Evolutionary conservation across 1,140 invertebrate species (phyloP), one percentile per base, ranked within the genome.

Genomic region (Phocides pigmalion): DNA sequence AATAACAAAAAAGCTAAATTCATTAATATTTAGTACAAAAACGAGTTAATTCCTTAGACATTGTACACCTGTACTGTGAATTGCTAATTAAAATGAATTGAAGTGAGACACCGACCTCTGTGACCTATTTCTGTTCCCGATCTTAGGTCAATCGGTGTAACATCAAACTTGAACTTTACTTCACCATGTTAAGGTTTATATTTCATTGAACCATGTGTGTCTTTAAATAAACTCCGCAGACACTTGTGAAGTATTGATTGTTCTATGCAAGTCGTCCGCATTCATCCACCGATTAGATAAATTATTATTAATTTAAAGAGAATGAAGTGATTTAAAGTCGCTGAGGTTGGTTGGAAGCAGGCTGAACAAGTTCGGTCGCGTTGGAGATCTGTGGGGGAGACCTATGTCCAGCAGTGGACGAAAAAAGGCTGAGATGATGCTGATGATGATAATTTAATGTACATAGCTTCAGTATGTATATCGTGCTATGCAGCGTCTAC

Each of bases 21-120:
- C 12, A 20, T 46, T 46, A 20, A 46, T 46, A 16, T 46, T 20
- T 16, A n/a, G 9, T 14, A 22, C 22, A 25, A 9, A 49, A 20
- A 25, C 3, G 22, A 28, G 22, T 9, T 14, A 56, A 42, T 42
- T 41, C 53, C 53, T 44, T 42, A 41, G 39, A 56, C 22, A 56
- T 17, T 56, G 20, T 39, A 56, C 39, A 49, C 46, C 46, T 61
- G 54, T 32, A 68, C 14, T 39, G 39, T 12, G 35, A 58, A 58
- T 12, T 51, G 51, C 47, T 64, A 98, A 86, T 99, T 99, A 47
- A 98, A 99, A 90, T 93, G 98, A 64, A 98, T 98, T 98, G 66
- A 49, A 70, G 68, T 62, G 68, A 72, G 73, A 74, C 74, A 68
- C 53, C 70, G 74, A 73, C 74, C 77, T 64, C 62, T 49, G 39